A percentile compares a stretch with the other conserved stretches of the same genome.
Evolutionary conservation across 2,797 vertebrate genomes (phyloP).

Genomic region (Capromys pilorides): DNA sequence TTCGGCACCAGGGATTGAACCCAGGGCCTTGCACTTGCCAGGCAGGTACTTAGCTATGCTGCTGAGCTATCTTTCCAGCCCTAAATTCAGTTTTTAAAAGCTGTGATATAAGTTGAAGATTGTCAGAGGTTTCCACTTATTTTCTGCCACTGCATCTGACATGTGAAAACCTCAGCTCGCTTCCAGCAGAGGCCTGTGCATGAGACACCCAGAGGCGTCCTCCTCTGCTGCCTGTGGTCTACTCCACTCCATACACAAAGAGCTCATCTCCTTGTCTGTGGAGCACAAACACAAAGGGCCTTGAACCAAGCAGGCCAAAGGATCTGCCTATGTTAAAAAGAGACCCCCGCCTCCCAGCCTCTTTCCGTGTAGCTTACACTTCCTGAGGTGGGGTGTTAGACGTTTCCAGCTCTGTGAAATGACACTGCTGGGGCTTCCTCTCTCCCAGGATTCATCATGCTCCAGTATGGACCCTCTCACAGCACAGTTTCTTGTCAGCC

Average conservation of each 20-base stretch:
- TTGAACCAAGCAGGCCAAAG: background rate
- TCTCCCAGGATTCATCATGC: background rate
- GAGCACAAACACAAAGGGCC: background rate
- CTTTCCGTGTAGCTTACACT: background rate
- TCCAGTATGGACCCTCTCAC: background rate
- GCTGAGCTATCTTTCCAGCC: too few species aligned
- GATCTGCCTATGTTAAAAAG: constrained; percentile 6
- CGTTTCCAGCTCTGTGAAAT: background rate
- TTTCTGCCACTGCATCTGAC: background rate
- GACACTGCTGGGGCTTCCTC: background rate
- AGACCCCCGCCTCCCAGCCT: background rate
- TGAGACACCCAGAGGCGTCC: background rate
- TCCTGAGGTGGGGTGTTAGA: background rate
- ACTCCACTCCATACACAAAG: constrained; percentile 1
- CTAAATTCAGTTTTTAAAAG: constrained; percentile 18
- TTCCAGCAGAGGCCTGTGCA: background rate
- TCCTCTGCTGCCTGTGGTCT: background rate
- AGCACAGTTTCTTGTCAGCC: background rate
- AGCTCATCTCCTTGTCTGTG: background rate
- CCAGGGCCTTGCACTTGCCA: too few species aligned
- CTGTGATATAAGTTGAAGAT: background rate
- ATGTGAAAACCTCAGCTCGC: background rate
- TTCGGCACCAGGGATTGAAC: too few species aligned
- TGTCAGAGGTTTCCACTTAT: background rate
- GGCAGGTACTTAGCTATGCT: too few species aligned